Base-by-base conservation (phyloP, 2,113 vertebrate species). In the Mirza zaza region DNA sequence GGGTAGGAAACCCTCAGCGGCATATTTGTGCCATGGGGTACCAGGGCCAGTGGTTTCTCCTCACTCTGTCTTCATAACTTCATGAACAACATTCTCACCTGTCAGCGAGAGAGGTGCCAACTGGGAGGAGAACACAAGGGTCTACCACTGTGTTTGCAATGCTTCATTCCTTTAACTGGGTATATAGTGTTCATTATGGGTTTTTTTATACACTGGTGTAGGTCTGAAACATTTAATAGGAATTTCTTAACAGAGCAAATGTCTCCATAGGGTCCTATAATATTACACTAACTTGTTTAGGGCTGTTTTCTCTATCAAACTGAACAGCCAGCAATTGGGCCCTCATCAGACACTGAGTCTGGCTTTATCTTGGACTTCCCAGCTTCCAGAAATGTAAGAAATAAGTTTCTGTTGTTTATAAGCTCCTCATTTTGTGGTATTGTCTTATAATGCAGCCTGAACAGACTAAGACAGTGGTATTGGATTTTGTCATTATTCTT, bases 251-350 rank as follows among this genome's bases (percentile, higher is more conserved):
- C 23, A 2, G 8, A 3, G 8, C 50, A 90, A 76, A 81, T 61
- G 20, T 32, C n/a, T 25, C 17, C 8, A 6, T 2, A n/a, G 9
- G 25, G 23, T 17, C 1, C 8, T 81, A 0, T 48, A 61, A 32
- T 27, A 20, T 88, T 59, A 42, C 59, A 89, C 18, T 75, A 61
- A 36, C 42, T 23, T 68, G 20, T 1, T 20, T 36, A 71, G 32
- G 18, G n/a, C 29, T 55, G 4, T 80, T 95, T 79, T 95, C 29
- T 96, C 32, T 90, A n/a, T 36, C 25, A 18, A 86, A 75, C 29
- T 52, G 42, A 50, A 86, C 48, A 61, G 29, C 5, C 48, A n/a
- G 75, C 50, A 77, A 50, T 10, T 77, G 17, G 48, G 32, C 48
- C 17, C 18, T 77, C 48, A 29, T 17, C 42, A 76, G 27, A 76